phyloP scores from a whole-genome alignment of 1,140 invertebrate species.

The Saccostrea glomerata region DNA sequence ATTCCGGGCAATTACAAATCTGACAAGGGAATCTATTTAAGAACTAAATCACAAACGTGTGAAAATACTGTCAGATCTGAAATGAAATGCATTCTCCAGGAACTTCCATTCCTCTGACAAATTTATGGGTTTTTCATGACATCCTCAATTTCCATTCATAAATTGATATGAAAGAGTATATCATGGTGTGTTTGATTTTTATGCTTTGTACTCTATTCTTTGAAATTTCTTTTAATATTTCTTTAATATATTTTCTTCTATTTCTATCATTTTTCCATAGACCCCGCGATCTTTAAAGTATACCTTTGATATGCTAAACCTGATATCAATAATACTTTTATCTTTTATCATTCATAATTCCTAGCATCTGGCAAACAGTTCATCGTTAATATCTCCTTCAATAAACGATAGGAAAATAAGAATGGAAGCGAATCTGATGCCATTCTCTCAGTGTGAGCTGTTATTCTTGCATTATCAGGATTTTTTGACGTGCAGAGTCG shows the following conservation, averaged over 20 bases:
- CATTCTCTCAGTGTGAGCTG: neutral
- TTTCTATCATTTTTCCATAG: neutral
- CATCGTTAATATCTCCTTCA: neutral
- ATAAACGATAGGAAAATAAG: neutral
- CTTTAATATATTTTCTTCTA: neutral
- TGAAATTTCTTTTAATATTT: neutral
- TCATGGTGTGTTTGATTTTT: no score
- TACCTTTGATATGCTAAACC: neutral
- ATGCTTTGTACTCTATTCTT: neutral
- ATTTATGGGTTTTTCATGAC: no score
- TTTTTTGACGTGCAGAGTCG: neutral
- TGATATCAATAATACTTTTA: neutral
- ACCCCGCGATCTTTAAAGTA: neutral
- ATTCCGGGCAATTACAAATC: no score
- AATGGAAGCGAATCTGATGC: slow-evolving; percentile 20
- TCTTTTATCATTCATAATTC: neutral
- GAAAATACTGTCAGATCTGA: no score
- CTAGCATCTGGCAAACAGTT: neutral
- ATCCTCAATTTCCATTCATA: no score
- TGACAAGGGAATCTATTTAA: no score
- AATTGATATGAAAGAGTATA: no score
- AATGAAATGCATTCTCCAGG: no score
- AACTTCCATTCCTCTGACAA: no score
- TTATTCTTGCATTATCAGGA: neutral
- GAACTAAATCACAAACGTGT: no score